Evolutionary conservation across 2,888 invertebrate species (phyloP).

Genomic region (Andrena dorsata): DNA sequence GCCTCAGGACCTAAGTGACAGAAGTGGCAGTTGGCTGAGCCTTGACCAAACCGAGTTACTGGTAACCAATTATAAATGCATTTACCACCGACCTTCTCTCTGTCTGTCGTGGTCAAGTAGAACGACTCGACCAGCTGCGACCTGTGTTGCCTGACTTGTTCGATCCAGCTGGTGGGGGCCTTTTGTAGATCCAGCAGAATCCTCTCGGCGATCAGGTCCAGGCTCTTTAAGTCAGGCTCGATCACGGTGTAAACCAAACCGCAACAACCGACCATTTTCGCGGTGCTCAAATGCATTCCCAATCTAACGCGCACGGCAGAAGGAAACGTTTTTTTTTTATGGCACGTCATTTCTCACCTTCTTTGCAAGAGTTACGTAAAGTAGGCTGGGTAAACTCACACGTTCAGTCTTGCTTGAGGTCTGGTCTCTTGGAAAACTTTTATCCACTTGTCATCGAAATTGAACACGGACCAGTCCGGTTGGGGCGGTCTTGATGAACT

Average conservation of each 20-base stretch:
- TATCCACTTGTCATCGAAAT: slow-evolving; percentile 66
- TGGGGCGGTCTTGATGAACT: slow-evolving; percentile 59
- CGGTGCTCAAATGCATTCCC: slow-evolving; percentile 77
- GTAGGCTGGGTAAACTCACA: slow-evolving; percentile 64
- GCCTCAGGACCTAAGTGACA: slow-evolving; percentile 72
- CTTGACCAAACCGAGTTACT: background rate
- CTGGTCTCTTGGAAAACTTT: slow-evolving; percentile 65
- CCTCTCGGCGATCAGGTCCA: slow-evolving; percentile 75
- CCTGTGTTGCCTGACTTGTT: slow-evolving; percentile 72
- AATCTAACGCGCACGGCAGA: slow-evolving; percentile 61
- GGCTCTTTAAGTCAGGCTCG: slow-evolving; percentile 75
- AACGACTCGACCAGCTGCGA: slow-evolving; percentile 78
- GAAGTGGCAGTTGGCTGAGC: background rate
- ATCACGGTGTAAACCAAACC: slow-evolving; percentile 76
- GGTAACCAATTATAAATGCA: slow-evolving; percentile 4
- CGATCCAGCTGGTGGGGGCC: slow-evolving; percentile 76
- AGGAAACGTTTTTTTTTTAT: background rate
- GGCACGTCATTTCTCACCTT: background rate
- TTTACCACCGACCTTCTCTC: slow-evolving; percentile 73
- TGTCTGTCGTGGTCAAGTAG: slow-evolving; percentile 78
- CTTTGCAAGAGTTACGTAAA: too few relatives aligned
- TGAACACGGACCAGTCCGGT: slow-evolving; percentile 73
- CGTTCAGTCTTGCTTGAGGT: slow-evolving; percentile 66
- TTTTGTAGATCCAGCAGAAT: slow-evolving; percentile 72
- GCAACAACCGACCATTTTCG: slow-evolving; percentile 70